Base-by-base conservation (phyloP, 1,140 invertebrate genomes). In the Thrips palmi region DNA sequence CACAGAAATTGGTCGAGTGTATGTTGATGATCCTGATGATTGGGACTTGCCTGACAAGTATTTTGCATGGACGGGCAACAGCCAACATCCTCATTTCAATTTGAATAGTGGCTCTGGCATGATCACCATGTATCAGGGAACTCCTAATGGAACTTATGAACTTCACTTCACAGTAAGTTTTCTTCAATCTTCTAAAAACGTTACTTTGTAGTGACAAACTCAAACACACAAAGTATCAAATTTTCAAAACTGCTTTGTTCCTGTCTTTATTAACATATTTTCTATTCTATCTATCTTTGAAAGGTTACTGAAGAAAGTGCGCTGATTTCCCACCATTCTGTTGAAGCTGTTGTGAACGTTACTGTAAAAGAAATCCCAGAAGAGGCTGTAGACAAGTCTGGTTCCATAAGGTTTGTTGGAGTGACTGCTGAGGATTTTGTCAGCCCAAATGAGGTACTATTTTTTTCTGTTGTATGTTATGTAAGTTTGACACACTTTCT, bases 31-130 rank as follows among this genome's bases (percentile, higher is more conserved):
- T 59, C 64, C 70, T 0, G 89, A 96, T 52, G 89, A 94, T 53
- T 93, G 87, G 86, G 89, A 96, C 59, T 57, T 89, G 28, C 69
- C 71, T 0, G 86, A 94, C 52, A 96, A 96, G 59, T 52, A 62
- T 2, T 96, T 91, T 46, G 55, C 58, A 8, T 84, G 78, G 78
- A 55, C 58, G 23, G 49, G 52, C 22, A 50, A 52, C 2, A 47
- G 56, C 12, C 47, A 58, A 0, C 57, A 69, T 44, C 57, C 68
- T 0, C 60, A 71, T 38, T 87, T 86, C 52, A 55, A 63, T 3
- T 59, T 89, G 1, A 66, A 83, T 48, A 49, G 57, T 5, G 63
- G 69, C 34, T 77, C 69, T 4, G 88, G 87, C 4, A 80, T 82
- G 71, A 85, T 93, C 23, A 86, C 74, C 1, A 76, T 91, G 73